These are phyloP conservation scores for Strigamia transsilvanica DNA, from an alignment of 2,888 invertebrate species.

Conservation along the genomic window DNA sequence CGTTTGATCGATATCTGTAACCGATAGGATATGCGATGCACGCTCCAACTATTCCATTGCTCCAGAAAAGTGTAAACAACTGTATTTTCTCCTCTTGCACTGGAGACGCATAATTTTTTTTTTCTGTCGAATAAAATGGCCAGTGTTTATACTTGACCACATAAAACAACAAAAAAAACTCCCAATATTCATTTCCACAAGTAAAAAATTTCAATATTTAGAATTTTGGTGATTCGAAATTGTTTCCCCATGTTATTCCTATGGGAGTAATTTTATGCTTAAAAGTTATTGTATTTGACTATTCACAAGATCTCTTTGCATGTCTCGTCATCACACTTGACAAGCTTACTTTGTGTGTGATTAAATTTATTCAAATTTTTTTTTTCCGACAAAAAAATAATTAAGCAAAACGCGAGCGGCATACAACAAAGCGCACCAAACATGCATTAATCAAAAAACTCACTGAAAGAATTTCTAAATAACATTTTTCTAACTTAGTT, in stretches of 20 bases:
- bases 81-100: conserved; percentile 22
- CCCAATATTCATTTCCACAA: no score
- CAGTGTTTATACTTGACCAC: no score
- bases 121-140: no score
- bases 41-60: conserved; percentile 31
- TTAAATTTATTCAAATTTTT: conserved; percentile 26
- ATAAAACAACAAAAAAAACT: no score
- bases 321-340: neutral
- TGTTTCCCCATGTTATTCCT: neutral
- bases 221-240: neutral
- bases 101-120: no score
- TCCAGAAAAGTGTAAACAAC: conserved; percentile 18
- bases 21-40: neutral
- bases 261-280: neutral
- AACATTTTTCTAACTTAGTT: neutral
- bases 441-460: neutral
- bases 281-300: neutral
- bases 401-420: conserved; percentile 36
- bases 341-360: conserved; percentile 24
- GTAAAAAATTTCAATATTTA: no score
- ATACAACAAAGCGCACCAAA: conserved; percentile 15
- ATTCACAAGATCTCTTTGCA: neutral
- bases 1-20: conserved; percentile 41
- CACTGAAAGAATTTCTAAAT: neutral
- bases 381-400: neutral